Conservation (phyloP, 2,797 vertebrate genomes). For the Borostomias antarcticus region DNA sequence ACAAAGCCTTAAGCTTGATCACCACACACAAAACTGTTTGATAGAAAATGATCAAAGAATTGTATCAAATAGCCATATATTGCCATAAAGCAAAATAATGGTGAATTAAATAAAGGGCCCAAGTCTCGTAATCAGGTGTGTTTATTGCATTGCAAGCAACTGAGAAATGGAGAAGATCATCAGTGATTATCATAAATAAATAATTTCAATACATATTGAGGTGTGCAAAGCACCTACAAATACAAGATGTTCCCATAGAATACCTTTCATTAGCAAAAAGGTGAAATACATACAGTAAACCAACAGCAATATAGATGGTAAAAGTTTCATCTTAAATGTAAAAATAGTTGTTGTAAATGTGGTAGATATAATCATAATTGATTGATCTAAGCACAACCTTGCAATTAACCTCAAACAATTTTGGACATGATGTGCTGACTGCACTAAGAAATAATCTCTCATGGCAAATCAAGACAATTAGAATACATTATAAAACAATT, state of each 20-base stretch:
- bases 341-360: neutral
- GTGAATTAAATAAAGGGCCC: no score
- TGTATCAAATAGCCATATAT: conserved; percentile 55
- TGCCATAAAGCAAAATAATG: conserved; percentile 38
- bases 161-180: conserved; percentile 25
- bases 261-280: conserved; percentile 24
- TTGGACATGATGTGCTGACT: neutral
- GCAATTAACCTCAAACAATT: neutral
- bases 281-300: conserved; percentile 8
- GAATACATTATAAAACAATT: conserved; percentile 8
- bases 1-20: conserved; percentile 69
- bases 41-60: no score
- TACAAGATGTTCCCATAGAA: conserved; percentile 13
- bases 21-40: conserved; percentile 60
- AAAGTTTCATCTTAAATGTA: conserved; percentile 24
- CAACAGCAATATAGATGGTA: conserved; percentile 5
- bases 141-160: conserved; percentile 57
- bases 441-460: neutral
- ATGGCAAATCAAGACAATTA: neutral
- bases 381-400: no score
- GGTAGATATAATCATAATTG: neutral
- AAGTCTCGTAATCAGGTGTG: conserved; percentile 22
- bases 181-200: conserved; percentile 49
- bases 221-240: conserved; percentile 25
- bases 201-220: conserved; percentile 26